Conservation (phyloP, 1,140 invertebrate species). For the Doryteuthis pealeii region DNA sequence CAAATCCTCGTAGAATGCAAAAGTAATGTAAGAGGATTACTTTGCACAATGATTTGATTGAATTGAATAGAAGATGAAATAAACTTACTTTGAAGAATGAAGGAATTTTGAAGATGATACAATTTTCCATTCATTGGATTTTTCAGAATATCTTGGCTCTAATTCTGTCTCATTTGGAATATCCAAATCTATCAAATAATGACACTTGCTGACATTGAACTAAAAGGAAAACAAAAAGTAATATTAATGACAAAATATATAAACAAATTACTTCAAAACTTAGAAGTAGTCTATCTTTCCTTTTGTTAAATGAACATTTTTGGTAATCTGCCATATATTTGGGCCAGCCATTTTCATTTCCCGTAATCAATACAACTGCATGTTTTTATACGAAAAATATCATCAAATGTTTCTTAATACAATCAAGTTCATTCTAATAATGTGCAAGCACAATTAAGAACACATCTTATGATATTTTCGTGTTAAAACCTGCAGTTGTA, state of each 20-base stretch:
- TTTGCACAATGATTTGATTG: not conserved
- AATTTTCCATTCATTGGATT: constrained; percentile 74
- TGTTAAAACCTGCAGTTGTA: too few species aligned
- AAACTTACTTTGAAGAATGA: constrained; percentile 69
- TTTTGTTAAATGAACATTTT: too few species aligned
- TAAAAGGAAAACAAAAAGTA: constrained; percentile 64
- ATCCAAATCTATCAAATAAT: constrained; percentile 80
- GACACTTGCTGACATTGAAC: constrained; percentile 60
- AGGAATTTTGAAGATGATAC: constrained; percentile 77
- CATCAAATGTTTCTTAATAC: too few species aligned
- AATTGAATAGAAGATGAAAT: not conserved
- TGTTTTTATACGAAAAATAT: too few species aligned
- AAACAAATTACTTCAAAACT: not conserved
- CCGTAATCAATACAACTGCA: too few species aligned
- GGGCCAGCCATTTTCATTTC: too few species aligned
- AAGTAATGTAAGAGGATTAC: not conserved
- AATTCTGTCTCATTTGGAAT: constrained; percentile 68
- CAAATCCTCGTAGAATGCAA: not conserved
- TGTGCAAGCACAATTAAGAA: too few species aligned
- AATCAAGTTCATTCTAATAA: too few species aligned
- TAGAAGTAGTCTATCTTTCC: too few species aligned
- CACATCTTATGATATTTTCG: too few species aligned
- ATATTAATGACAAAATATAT: constrained; percentile 19
- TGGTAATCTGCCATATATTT: too few species aligned
- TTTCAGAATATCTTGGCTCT: constrained; percentile 81